Percentiles rank a stretch among this genome's conserved stretches.
Conservation (phyloP, 2,797 vertebrate genomes). For the Sarcoramphus papa region DNA sequence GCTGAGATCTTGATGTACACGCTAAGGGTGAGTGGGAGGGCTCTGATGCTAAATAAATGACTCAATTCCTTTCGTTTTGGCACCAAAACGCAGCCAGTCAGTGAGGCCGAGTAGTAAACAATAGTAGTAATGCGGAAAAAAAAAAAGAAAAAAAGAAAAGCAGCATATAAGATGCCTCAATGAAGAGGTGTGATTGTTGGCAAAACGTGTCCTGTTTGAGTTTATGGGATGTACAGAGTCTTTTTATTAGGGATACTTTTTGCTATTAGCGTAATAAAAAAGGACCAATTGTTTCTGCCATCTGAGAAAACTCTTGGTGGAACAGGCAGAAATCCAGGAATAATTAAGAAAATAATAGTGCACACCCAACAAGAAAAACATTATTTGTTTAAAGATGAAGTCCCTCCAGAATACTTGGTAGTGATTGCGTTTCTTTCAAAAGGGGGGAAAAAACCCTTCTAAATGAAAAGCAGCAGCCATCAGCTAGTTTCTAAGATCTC, state of each 20-base stretch:
- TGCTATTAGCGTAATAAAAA: conserved; percentile 27
- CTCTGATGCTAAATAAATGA: background rate
- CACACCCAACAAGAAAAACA: conserved; percentile 67
- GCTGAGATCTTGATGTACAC: background rate
- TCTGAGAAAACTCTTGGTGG: conserved; percentile 65
- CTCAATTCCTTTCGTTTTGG: background rate
- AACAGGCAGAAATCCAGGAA: conserved; percentile 68
- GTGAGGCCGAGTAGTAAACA: background rate
- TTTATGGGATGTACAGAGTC: conserved; percentile 32
- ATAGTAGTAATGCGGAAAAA: background rate
- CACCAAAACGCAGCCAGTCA: background rate
- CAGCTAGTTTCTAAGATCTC: conserved; percentile 19
- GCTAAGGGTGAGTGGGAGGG: background rate
- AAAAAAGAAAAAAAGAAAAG: background rate
- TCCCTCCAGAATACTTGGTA: conserved; percentile 52
- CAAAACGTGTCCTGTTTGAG: background rate
- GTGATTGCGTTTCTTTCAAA: conserved; percentile 19
- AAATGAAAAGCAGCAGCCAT: conserved; percentile 63
- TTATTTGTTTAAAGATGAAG: conserved; percentile 62
- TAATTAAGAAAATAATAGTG: conserved; percentile 71
- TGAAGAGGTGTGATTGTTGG: conserved; percentile 43
- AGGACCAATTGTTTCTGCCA: conserved; percentile 57
- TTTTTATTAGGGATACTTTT: conserved; percentile 47
- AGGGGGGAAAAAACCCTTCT: conserved; percentile 17
- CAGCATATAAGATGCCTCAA: background rate